Conservation (phyloP, 2,797 vertebrate genomes). For the Sebastes baramenuke region DNA sequence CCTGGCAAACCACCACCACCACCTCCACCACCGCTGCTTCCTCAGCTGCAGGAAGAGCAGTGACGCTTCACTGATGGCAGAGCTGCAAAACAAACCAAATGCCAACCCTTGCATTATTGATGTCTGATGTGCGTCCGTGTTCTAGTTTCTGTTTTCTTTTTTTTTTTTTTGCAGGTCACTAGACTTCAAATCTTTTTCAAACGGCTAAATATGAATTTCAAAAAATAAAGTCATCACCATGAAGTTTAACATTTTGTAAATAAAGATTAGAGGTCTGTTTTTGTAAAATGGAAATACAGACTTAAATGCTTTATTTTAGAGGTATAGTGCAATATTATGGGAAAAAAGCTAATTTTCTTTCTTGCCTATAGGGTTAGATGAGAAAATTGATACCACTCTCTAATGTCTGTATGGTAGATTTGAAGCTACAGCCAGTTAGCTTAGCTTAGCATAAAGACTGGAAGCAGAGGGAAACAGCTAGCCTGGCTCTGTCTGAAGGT, state of each 20-base stretch:
- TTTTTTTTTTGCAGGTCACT: slow-evolving; percentile 2
- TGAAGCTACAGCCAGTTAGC: too few relatives aligned
- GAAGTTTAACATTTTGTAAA: background rate
- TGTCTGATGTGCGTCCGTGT: slow-evolving; percentile 31
- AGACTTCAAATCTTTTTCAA: background rate
- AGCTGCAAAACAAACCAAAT: slow-evolving; percentile 58
- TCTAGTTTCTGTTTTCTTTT: slow-evolving; percentile 8
- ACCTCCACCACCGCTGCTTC: background rate
- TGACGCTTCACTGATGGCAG: slow-evolving; percentile 57
- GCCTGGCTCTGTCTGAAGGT: background rate
- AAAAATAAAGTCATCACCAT: background rate
- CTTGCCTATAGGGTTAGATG: background rate
- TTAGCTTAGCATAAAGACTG: background rate
- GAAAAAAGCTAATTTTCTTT: background rate
- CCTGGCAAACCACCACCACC: background rate
- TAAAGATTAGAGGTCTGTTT: background rate
- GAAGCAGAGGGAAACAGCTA: background rate
- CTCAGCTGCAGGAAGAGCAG: slow-evolving; percentile 38
- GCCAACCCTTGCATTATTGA: slow-evolving; percentile 76
- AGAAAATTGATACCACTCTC: background rate
- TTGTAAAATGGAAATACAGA: background rate
- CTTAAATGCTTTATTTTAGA: background rate
- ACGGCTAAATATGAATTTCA: background rate
- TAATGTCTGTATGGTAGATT: too few relatives aligned
- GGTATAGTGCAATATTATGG: background rate